Evolutionary conservation across 2,888 invertebrate genomes (phyloP).

Genomic region (Phengaris arion): DNA sequence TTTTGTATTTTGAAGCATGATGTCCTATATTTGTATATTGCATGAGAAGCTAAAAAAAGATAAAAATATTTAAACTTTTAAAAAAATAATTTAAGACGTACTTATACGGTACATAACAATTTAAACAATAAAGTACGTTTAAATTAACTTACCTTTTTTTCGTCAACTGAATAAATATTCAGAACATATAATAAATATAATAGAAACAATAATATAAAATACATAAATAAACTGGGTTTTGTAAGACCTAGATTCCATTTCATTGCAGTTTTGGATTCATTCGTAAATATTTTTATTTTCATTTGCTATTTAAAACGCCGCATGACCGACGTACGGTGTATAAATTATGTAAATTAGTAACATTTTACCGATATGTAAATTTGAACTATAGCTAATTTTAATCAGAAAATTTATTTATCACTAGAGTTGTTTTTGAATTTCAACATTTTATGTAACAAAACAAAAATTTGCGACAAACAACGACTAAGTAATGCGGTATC

Average conservation of each 20-base stretch:
- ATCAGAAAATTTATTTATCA: not conserved
- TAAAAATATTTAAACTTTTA: not conserved
- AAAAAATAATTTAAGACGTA: not conserved
- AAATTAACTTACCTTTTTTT: slow-evolving; percentile 53
- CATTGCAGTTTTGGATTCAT: slow-evolving; percentile 68
- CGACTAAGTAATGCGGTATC: slow-evolving; percentile 35
- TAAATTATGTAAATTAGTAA: slow-evolving; percentile 14
- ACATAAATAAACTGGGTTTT: slow-evolving; percentile 68
- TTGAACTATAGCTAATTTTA: not conserved
- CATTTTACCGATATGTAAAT: slow-evolving; percentile 15
- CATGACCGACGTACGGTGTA: not conserved
- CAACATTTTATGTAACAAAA: slow-evolving; percentile 8
- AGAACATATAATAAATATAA: slow-evolving; percentile 72
- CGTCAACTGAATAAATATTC: slow-evolving; percentile 72
- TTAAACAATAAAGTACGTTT: not conserved
- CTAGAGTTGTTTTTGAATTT: not conserved
- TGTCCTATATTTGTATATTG: slow-evolving; percentile 47
- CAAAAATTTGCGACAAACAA: not conserved
- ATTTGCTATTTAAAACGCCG: slow-evolving; percentile 8
- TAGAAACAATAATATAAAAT: slow-evolving; percentile 68
- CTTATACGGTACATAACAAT: not conserved
- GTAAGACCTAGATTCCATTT: slow-evolving; percentile 66
- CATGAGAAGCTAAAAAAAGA: slow-evolving; percentile 37
- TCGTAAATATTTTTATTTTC: slow-evolving; percentile 43
- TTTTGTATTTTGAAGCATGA: slow-evolving; percentile 66